A percentile compares a stretch with the other conserved stretches of the same genome.
Conservation (phyloP, 1,140 invertebrate genomes). For the Hylaeus anthracinus region DNA sequence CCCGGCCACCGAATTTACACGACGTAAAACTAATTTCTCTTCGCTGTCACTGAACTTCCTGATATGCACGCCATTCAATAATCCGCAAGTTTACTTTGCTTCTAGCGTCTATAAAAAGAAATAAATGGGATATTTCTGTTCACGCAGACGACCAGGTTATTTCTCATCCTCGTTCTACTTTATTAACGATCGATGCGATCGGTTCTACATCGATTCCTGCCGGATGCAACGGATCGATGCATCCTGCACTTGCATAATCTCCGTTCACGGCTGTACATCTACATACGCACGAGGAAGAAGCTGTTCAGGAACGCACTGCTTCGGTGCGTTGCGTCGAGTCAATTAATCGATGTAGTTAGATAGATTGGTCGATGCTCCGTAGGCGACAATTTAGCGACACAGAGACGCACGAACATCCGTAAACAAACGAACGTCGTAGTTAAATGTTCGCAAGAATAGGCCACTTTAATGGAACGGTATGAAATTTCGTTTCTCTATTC, state of each 20-base stretch:
- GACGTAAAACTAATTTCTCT: too few relatives aligned
- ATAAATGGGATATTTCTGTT: neutral
- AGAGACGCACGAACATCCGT: neutral
- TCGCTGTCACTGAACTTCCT: too few relatives aligned
- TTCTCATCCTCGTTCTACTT: neutral
- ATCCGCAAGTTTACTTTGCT: neutral
- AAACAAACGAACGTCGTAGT: too few relatives aligned
- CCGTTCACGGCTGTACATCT: constrained; percentile 2
- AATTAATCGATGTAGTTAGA: constrained; percentile 50
- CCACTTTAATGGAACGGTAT: too few relatives aligned
- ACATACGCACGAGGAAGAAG: constrained; percentile 24
- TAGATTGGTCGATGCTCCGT: constrained; percentile 27
- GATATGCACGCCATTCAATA: neutral
- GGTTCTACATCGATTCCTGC: constrained; percentile 44
- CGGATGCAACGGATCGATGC: constrained; percentile 40
- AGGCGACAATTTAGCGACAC: constrained; percentile 7
- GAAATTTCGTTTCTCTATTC: too few relatives aligned
- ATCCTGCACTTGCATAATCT: constrained; percentile 30
- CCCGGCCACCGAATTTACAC: too few relatives aligned
- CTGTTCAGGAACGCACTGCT: neutral
- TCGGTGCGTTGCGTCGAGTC: constrained; percentile 28
- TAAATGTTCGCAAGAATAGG: too few relatives aligned
- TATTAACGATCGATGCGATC: constrained; percentile 47
- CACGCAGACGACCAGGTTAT: neutral
- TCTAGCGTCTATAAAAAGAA: too few relatives aligned